Percentiles rank a stretch among this genome's conserved stretches.
phyloP scores from a whole-genome alignment of 2,797 vertebrate genomes.

The Diceros bicornis region DNA sequence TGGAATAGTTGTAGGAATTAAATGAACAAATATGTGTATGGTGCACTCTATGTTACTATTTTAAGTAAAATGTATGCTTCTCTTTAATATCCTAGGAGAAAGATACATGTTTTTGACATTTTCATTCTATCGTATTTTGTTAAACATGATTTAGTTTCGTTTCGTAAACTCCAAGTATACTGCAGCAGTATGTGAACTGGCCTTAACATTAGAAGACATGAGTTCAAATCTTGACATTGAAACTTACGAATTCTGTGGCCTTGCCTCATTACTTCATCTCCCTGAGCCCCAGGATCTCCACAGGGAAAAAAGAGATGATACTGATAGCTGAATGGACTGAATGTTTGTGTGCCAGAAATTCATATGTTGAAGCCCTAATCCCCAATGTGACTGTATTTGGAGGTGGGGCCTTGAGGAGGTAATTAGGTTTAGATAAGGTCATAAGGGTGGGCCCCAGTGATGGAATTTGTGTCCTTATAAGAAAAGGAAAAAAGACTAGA shows the following conservation, averaged over 20 bases:
- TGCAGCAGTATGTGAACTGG: not conserved
- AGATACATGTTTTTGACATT: not conserved
- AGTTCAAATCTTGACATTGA: not conserved
- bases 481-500: not conserved
- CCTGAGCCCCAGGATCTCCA: not conserved
- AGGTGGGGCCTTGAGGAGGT: not conserved
- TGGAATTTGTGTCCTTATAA: not conserved
- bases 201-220: not conserved
- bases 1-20: not conserved
- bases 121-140: not conserved
- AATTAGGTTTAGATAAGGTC: not conserved
- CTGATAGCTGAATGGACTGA: not conserved
- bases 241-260: not conserved
- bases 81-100: not conserved
- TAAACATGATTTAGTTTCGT: conserved; percentile 1
- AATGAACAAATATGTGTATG: not conserved
- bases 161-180: not conserved
- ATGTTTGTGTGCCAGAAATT: not conserved
- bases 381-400: not conserved
- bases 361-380: not conserved
- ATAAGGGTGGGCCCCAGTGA: not conserved
- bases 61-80: conserved; percentile 15
- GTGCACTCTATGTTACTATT: not conserved
- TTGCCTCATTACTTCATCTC: not conserved
- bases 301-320: not conserved